These are phyloP conservation scores for Drosophila auraria DNA, from an alignment of 1,140 invertebrate species.

Conservation along the genomic window DNA sequence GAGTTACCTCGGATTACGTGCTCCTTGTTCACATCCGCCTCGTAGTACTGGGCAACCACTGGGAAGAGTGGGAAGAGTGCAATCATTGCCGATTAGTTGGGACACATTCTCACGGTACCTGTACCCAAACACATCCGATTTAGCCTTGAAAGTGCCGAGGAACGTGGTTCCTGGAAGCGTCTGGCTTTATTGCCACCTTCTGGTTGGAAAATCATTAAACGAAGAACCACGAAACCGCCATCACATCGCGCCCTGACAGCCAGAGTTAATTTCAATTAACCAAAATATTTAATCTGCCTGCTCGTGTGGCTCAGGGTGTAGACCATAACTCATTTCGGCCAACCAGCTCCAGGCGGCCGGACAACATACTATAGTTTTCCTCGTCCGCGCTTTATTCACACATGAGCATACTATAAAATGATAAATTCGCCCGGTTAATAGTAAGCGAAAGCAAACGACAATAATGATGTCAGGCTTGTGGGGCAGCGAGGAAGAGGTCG, in stretches of 20 bases:
- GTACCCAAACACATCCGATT: conserved; percentile 33
- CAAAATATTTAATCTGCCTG: conserved; percentile 36
- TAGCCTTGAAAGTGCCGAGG: conserved; percentile 42
- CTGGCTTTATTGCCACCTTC: conserved; percentile 30
- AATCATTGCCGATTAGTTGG: conserved; percentile 23
- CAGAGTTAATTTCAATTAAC: conserved; percentile 65
- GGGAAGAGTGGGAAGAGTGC: conserved; percentile 46
- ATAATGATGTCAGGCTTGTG: conserved; percentile 46
- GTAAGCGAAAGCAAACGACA: conserved; percentile 62
- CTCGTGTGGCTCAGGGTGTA: conserved; percentile 28
- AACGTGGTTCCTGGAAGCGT: conserved; percentile 54
- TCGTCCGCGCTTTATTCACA: conserved; percentile 47
- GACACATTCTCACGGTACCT: conserved; percentile 62
- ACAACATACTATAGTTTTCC: conserved; percentile 51
- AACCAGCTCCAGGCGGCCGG: conserved; percentile 30
- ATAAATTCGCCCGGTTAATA: conserved; percentile 74
- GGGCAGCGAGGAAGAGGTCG: conserved; percentile 9
- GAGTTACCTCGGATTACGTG: conserved; percentile 97
- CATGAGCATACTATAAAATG: conserved; percentile 64
- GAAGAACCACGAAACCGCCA: conserved; percentile 43
- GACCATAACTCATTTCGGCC: conserved; percentile 43
- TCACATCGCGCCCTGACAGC: conserved; percentile 10
- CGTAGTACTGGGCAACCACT: conserved; percentile 96
- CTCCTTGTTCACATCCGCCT: conserved; percentile 96
- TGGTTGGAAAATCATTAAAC: conserved; percentile 64